Conservation (phyloP, 2,113 vertebrate genomes). For the Castor canadensis region DNA sequence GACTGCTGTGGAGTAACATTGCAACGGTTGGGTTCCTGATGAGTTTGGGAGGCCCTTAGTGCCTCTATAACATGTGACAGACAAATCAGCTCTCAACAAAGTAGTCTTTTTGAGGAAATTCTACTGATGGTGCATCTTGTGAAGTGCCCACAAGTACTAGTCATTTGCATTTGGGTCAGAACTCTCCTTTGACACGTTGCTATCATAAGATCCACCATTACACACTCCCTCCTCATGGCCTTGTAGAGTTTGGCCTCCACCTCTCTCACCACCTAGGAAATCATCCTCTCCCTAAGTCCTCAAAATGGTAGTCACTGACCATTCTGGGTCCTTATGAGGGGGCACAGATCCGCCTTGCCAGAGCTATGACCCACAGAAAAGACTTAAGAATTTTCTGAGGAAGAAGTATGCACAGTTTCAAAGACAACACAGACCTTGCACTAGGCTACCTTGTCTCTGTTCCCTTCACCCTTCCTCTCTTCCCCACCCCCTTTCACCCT, state of each 20-base stretch:
- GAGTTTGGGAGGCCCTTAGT: not conserved
- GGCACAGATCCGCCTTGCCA: not conserved
- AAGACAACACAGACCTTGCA: not conserved
- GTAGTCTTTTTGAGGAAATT: not conserved
- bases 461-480: not conserved
- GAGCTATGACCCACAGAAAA: not conserved
- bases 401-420: not conserved
- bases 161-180: not conserved
- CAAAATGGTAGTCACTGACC: not conserved
- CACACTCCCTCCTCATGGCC: not conserved
- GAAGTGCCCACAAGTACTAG: not conserved
- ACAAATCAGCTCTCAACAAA: not conserved
- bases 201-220: not conserved
- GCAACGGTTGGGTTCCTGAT: not conserved
- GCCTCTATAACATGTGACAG: not conserved
- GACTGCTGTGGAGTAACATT: not conserved
- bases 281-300: not conserved
- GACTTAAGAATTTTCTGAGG: conserved; percentile 43
- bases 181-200: not conserved
- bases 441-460: not conserved
- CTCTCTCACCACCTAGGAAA: not conserved
- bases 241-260: not conserved
- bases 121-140: not conserved
- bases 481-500: not conserved
- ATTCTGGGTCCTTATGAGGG: not conserved